Conservation (phyloP, 2,888 invertebrate genomes). For the Homarus gammarus region DNA sequence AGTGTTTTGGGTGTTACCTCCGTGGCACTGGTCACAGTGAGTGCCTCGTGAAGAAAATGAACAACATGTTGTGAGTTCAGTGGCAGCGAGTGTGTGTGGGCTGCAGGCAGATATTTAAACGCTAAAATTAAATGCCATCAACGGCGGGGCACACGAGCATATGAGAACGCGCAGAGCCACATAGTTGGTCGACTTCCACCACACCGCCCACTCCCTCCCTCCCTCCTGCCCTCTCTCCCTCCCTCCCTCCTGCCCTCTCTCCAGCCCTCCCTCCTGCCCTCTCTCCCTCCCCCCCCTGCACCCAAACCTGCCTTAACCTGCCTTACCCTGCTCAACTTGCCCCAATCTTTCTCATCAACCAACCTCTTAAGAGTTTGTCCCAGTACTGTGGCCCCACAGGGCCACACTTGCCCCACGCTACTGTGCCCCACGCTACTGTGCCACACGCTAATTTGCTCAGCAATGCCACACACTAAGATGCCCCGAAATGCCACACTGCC, state of each 20-base stretch:
- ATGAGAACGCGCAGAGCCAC: neutral
- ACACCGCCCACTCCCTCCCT: neutral
- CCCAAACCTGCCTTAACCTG: no score
- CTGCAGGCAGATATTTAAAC: constrained; percentile 10
- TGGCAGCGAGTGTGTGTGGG: neutral
- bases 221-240: no score
- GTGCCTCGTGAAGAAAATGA: neutral
- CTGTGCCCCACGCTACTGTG: no score
- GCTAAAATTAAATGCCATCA: constrained; percentile 52
- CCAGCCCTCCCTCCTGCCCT: neutral
- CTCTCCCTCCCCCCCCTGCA: no score
- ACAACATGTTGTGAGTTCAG: neutral
- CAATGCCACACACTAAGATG: neutral
- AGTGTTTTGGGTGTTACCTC: neutral
- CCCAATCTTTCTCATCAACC: no score
- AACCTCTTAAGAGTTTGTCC: no score
- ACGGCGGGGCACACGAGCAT: neutral
- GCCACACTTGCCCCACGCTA: neutral
- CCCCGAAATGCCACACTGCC: neutral
- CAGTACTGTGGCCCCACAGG: no score
- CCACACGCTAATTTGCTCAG: no score
- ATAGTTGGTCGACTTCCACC: neutral
- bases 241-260: constrained; percentile 8
- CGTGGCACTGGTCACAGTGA: neutral
- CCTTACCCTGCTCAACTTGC: no score